Evolutionary conservation across 2,888 invertebrate species (phyloP), one percentile per base, ranked within the genome.

Genomic region (Dorcus hopei): DNA sequence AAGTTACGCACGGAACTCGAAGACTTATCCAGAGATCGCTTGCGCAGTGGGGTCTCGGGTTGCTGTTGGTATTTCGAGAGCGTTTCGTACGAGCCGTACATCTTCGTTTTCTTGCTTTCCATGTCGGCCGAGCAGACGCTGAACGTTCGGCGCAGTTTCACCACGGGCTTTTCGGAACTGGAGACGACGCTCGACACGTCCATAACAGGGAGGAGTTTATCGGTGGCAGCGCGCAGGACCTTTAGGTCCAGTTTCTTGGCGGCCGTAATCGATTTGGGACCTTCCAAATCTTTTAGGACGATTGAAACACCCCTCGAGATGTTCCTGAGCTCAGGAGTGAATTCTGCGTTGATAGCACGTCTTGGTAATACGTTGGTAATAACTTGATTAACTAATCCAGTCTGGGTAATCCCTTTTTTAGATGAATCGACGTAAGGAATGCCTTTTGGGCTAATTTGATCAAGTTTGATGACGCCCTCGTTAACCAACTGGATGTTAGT

Each of bases 161-260:
- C 65, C 11, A 64, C 58, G 19, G 66, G 64, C 40, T 61, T 60
- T 52, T 55, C 49, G 38, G 23, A 38, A 14, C 48, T 53, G 9
- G 58, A 52, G 23, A 73, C 61, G 4, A 66, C 67, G 45, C 68
- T 72, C 7, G 69, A 67, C 3, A 77, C 74, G 38, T 74, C 70
- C 68, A 78, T 77, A 16, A 77, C 64, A 3, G 77, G 77, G 47
- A 77, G 59, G 16, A 79, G 63, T 61, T 69, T 70, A 58, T 75
- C 75, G 8, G 64, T 67, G 26, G 63, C 67, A 16, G 54, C 45
- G 39, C 39, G 23, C 8, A 42, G 23, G 14, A 26, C 14, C 11
- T 51, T 42, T 5, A 51, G 14, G 38, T 54, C 58, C 23, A 50
- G 42, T 42, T 54, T 58, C 54, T 49, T 49, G 23, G 49, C 38